Evolutionary conservation across 2,888 invertebrate species (phyloP).

Genomic region (Pinctada fucata): DNA sequence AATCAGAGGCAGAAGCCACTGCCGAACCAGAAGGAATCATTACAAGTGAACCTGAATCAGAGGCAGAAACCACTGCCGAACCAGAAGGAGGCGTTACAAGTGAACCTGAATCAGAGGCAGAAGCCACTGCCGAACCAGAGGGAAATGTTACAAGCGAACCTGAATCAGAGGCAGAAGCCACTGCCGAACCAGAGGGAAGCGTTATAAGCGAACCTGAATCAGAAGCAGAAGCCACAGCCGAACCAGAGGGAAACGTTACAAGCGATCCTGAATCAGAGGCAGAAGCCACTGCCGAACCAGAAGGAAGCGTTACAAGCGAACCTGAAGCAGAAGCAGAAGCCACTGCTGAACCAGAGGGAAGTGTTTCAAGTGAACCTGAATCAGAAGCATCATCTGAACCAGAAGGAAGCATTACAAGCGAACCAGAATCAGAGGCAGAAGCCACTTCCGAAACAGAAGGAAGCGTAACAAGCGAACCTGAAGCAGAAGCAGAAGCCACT

Average conservation of each 20-base stretch:
- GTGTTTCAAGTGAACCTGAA: conserved; percentile 19
- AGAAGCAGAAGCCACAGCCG: conserved; percentile 16
- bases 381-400: conserved; percentile 1
- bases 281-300: conserved; percentile 29
- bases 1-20: conserved; percentile 24
- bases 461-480: neutral
- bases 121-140: conserved; percentile 11
- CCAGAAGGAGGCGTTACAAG: conserved; percentile 9
- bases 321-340: conserved; percentile 40
- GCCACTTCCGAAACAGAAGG: neutral
- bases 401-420: too few relatives aligned
- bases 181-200: conserved; percentile 27
- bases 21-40: conserved; percentile 4
- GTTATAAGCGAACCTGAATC: conserved; percentile 21
- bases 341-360: conserved; percentile 33
- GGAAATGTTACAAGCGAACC: conserved; percentile 10
- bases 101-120: conserved; percentile 15
- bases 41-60: conserved; percentile 10
- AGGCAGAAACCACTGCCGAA: conserved; percentile 1
- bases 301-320: conserved; percentile 30
- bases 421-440: neutral
- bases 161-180: conserved; percentile 5
- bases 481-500: neutral
- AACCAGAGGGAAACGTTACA: conserved; percentile 21
- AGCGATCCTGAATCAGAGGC: conserved; percentile 36